phyloP scores from a whole-genome alignment of 2,113 vertebrate genomes.

The Stictonetta naevosa region DNA sequence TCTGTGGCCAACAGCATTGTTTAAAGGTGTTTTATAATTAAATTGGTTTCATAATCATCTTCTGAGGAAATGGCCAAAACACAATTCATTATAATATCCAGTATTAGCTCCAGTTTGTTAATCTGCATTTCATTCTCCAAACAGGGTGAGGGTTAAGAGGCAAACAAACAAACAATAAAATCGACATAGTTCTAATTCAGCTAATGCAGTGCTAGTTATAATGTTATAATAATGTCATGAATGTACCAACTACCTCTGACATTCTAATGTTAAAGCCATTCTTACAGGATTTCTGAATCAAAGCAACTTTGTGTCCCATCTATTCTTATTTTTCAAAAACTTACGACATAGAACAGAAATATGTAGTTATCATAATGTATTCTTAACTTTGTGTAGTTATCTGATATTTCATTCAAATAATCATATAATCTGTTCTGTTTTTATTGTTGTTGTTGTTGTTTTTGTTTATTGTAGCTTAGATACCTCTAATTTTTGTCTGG shows the following conservation, averaged over 20 bases:
- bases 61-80: neutral
- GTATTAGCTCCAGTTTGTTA: neutral
- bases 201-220: neutral
- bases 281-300: neutral
- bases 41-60: neutral
- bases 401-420: neutral
- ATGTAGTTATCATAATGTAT: neutral
- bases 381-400: neutral
- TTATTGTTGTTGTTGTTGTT: neutral
- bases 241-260: neutral
- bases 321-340: neutral
- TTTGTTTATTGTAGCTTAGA: neutral
- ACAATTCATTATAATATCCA: neutral
- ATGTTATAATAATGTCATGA: neutral
- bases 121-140: neutral
- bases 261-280: neutral
- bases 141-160: neutral
- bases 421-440: neutral
- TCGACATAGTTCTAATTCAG: neutral
- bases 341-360: neutral
- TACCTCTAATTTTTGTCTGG: neutral
- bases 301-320: neutral
- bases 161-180: neutral
- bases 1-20: neutral
- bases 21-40: neutral